A percentile compares a stretch with the other conserved stretches of the same genome.
phyloP scores from a whole-genome alignment of 2,888 invertebrate species.

The Hypomecis punctinalis region DNA sequence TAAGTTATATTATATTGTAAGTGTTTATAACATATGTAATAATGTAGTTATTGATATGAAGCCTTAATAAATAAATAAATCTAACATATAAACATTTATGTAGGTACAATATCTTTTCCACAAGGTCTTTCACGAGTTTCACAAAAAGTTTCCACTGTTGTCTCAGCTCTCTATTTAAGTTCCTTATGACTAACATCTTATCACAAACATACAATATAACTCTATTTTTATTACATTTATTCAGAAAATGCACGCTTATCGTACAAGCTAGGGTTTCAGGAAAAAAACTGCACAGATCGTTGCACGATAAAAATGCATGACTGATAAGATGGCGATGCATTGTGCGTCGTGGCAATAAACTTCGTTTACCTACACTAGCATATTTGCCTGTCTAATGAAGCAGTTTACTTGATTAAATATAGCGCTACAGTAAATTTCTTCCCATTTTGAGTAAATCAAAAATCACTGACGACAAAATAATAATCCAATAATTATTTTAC shows the following conservation, averaged over 20 bases:
- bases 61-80: too few relatives aligned
- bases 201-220: background rate
- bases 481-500: too few relatives aligned
- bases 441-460: too few relatives aligned
- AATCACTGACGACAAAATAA: too few relatives aligned
- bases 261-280: constrained; percentile 42
- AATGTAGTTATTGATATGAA: too few relatives aligned
- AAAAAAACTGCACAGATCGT: constrained; percentile 46
- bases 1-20: too few relatives aligned
- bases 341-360: constrained; percentile 7
- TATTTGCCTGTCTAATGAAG: constrained; percentile 8
- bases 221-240: constrained; percentile 21
- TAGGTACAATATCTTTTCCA: too few relatives aligned
- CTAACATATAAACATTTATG: too few relatives aligned
- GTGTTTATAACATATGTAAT: too few relatives aligned
- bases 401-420: background rate
- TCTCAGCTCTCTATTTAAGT: background rate
- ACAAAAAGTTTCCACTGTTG: background rate
- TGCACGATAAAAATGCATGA: constrained; percentile 52
- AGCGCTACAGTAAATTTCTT: background rate
- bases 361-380: constrained; percentile 11
- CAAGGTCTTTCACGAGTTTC: background rate
- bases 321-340: constrained; percentile 45
- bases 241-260: constrained; percentile 30
- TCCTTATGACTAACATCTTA: constrained; percentile 9